Evolutionary conservation across 2,888 invertebrate genomes (phyloP), one percentile per base, ranked within the genome.

Genomic region (Acleris sparsana): DNA sequence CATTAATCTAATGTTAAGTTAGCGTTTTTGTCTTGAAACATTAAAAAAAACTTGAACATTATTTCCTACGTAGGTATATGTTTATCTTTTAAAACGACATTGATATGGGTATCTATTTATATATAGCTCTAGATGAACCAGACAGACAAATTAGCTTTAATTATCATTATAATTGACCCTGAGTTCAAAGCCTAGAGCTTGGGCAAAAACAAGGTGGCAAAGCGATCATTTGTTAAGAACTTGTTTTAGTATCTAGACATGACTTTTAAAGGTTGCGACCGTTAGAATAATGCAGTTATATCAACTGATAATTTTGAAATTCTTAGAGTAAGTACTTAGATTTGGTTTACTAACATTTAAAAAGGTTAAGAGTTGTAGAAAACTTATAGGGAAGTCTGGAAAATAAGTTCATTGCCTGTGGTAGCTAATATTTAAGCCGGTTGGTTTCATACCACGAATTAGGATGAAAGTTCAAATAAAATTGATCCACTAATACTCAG

Each of bases 111-210:
- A 39, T 39, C 39, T 39, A 17, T 46, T 6, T 6, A n/a, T 6
- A n/a, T 6, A 1, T 6, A 46, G 46, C 46, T 46, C 46, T n/a
- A 46, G 17, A 7, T 18, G 43, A 43, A 13, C 44, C 29, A 65
- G 61, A 17, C 65, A 52, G 56, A 52, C 59, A 16, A 20, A 56
- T 22, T 18, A 56, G 61, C 62, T 56, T 33, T 60, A 61, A 65
- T 51, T 22, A 55, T 29, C 20, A 56, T 55, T 33, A 39, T 52
- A 57, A 33, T 53, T 62, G 56, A 61, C 62, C 66, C 11, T 18
- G 25, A 52, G 48, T 52, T 48, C 62, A 52, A 16, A 56, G 13
- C 13, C 13, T 39, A 13, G 13, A 43, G n/a, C 49, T 17, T 51
- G 22, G 33, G 13, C n/a, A 13, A 56, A 52, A 20, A 46, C 9